Percentiles rank a stretch among this genome's conserved stretches.
phyloP scores from a whole-genome alignment of 2,888 invertebrate genomes.

The Sinodicranocentrus sp. region DNA sequence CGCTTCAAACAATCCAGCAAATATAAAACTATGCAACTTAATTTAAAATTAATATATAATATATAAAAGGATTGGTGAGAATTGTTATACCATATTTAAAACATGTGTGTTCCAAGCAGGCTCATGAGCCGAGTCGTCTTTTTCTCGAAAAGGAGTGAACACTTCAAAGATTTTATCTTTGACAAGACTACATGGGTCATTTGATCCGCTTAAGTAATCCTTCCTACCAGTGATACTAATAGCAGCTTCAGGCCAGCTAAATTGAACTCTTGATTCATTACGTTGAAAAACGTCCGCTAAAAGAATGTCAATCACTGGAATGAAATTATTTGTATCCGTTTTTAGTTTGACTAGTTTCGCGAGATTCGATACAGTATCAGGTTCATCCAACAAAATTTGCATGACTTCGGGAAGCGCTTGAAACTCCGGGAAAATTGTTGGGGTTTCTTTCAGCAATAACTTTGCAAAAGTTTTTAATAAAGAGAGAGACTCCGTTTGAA shows the following conservation, averaged over 20 bases:
- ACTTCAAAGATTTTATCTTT: constrained; percentile 67
- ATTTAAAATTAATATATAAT: constrained; percentile 1
- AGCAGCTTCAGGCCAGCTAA: constrained; percentile 71
- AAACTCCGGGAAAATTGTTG: constrained; percentile 46
- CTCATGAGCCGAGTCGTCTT: constrained; percentile 71
- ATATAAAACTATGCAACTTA: too few relatives aligned
- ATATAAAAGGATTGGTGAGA: too few relatives aligned
- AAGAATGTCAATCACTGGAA: constrained; percentile 73
- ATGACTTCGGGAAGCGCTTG: constrained; percentile 71
- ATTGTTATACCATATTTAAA: constrained; percentile 68
- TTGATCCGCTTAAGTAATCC: constrained; percentile 73
- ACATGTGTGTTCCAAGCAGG: constrained; percentile 71
- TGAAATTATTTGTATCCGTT: constrained; percentile 63
- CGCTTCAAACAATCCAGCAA: too few relatives aligned
- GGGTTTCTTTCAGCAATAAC: constrained; percentile 27
- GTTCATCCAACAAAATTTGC: constrained; percentile 71
- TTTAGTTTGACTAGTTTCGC: constrained; percentile 66
- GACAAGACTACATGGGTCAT: constrained; percentile 51
- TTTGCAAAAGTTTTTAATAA: constrained; percentile 39
- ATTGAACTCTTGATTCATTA: constrained; percentile 69
- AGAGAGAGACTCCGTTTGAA: constrained; percentile 19
- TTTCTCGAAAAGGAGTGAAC: constrained; percentile 62
- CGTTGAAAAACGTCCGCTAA: constrained; percentile 74
- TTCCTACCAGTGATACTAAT: constrained; percentile 69
- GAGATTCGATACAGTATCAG: constrained; percentile 67